Evolutionary conservation across 64 coral and sea anemone species (phyloP), one percentile per base, ranked within the genome.

Genomic region (Catalaphyllia jardinei): DNA sequence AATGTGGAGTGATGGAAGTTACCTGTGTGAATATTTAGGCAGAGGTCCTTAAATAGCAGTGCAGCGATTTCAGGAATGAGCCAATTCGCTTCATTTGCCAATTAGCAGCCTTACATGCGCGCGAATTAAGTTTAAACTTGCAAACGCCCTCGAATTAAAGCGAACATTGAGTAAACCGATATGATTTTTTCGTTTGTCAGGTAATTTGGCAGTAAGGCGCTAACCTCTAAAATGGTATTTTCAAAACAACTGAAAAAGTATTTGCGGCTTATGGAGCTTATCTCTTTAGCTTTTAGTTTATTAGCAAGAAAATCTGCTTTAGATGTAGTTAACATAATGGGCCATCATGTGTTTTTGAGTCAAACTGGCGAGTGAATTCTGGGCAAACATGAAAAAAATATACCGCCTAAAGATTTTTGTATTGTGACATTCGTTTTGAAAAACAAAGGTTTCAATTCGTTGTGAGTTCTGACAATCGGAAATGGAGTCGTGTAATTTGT

Each of bases 201-300:
- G 50, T 71, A 71, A 85, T 85, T 51, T 85, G 19, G 17, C 27
- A n/a, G 59, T 85, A 69, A 85, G 22, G 50, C n/a, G 63, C 35
- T 51, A 71, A 69, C 63, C 35, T 42, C 81, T 42, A 33, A 63
- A 83, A 83, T 83, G 62, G 60, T 60, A 65, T 79, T 79, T 79
- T 79, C 13, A 22, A 85, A 69, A 85, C 62, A 50, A 85, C 0
- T 17, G 20, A 24, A 35, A 85, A 28, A 29, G 12, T 71, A 85
- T 85, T 85, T 85, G 62, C 62, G 62, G 81, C 50, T 85, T 69
- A 51, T 28, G 3, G 8, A 25, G 63, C 50, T 85, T 10, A 80
- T 80, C 78, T 27, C 15, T 61, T 61, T 80, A 62, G 55, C 19
- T 35, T 35, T 35, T 61, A 31, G 50, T 27, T 17, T 30, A 30